phyloP scores from a whole-genome alignment of 2,888 invertebrate genomes.

The Pristionchus entomophagus region DNA sequence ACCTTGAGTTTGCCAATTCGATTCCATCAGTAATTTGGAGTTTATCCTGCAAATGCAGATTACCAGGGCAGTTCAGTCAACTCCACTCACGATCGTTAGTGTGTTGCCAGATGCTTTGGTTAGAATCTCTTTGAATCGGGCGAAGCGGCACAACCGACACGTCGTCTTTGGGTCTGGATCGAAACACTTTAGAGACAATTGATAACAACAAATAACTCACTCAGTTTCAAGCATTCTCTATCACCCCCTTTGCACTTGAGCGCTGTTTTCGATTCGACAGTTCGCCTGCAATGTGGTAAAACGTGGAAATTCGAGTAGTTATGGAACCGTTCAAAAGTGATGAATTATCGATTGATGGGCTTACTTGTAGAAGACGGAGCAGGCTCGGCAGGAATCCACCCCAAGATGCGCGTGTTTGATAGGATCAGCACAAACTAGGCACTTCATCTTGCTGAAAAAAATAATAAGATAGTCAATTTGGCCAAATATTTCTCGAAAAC shows the following conservation, averaged over 20 bases:
- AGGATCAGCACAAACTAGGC: neutral
- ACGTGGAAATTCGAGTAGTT: neutral
- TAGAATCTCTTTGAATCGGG: neutral
- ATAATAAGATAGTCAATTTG: too few species aligned
- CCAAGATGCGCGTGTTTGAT: neutral
- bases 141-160: neutral
- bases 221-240: neutral
- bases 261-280: neutral
- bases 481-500: too few species aligned
- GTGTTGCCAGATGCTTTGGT: neutral
- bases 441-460: neutral
- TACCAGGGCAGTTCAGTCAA: neutral
- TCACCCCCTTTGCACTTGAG: neutral
- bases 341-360: too few species aligned
- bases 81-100: neutral
- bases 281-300: neutral
- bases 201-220: neutral
- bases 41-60: neutral
- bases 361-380: constrained; percentile 15
- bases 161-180: neutral
- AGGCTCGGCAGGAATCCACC: neutral
- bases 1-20: neutral
- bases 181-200: neutral
- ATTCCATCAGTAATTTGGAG: too few species aligned
- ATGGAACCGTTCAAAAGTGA: neutral